Base-by-base conservation (phyloP, 1,140 invertebrate species). In the Gryllus bimaculatus region DNA sequence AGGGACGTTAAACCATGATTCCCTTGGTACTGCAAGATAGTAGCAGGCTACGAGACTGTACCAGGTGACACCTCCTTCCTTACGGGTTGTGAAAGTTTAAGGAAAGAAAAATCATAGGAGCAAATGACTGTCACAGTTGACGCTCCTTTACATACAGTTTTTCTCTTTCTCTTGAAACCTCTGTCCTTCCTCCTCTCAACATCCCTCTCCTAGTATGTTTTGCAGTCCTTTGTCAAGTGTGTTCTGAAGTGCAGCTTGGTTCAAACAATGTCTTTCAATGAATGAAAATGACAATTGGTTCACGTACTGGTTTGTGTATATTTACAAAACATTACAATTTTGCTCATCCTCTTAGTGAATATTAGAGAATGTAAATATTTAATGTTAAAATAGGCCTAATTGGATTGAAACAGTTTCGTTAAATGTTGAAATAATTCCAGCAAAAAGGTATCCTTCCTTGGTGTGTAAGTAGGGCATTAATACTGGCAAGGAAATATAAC, bases 241-340 rank as follows among this genome's bases (percentile, higher is more conserved):
- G 54, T 66, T 66, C 54, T 66, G 54, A 66, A 66, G 54, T 66
- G 54, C 54, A 66, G 54, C 54, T 66, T 18, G 54, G 54, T 66
- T 66, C 54, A 66, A 66, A 66, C 54, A 66, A 66, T 66, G 54
- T 66, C 54, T 66, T 66, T 66, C 54, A 66, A 66, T 66, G 54
- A 18, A 66, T 66, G 54, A 66, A 66, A 66, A 66, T 66, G 54
- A 66, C 54, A 66, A 66, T 66, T 66, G 54, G 54, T 66, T 66
- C 54, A 66, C 18, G 54, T 66, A 66, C 54, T 66, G 54, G 54
- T 66, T 66, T 66, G 54, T 66, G 54, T 66, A 66, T 66, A 66
- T 66, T 66, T 66, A 66, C 54, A 66, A 66, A 66, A 66, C 54
- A 66, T 66, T 66, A 66, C 54, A 18, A 66, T 66, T 66, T 66